These are phyloP conservation scores for Steinernema carpocapsae DNA, from an alignment of 2,888 invertebrate species.

Conservation along the genomic window DNA sequence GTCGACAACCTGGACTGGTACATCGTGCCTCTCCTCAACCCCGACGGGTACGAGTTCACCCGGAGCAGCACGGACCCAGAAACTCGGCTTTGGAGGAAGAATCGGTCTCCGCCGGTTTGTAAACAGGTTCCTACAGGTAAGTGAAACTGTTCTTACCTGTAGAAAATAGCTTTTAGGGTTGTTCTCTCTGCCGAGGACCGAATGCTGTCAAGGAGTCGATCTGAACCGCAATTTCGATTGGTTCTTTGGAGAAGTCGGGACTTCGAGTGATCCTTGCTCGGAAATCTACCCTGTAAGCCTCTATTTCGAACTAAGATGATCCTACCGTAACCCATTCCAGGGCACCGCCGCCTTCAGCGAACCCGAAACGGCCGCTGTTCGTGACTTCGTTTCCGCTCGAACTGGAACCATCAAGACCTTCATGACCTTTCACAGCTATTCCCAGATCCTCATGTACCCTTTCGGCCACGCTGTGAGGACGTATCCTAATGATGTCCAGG, in stretches of 20 bases:
- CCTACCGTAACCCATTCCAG: conserved; percentile 42
- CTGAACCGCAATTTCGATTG: conserved; percentile 68
- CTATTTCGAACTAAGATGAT: not conserved
- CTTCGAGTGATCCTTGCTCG: conserved; percentile 67
- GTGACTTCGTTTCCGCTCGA: conserved; percentile 64
- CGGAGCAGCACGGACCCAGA: conserved; percentile 34
- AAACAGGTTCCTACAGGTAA: conserved; percentile 32
- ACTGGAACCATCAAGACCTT: conserved; percentile 62
- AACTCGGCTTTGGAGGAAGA: conserved; percentile 61
- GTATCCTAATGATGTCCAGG: conserved; percentile 64
- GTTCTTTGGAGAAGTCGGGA: conserved; percentile 68
- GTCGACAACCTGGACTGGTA: conserved; percentile 68
- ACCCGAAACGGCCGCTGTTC: conserved; percentile 67
- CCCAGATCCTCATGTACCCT: conserved; percentile 66
- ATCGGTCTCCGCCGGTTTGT: conserved; percentile 59
- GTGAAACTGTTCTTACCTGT: too few relatives aligned
- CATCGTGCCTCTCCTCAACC: conserved; percentile 67
- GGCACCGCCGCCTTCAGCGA: conserved; percentile 67
- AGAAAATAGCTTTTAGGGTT: conserved; percentile 50
- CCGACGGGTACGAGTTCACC: conserved; percentile 54
- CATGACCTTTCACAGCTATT: conserved; percentile 64
- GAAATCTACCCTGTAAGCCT: conserved; percentile 64
- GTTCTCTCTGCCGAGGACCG: conserved; percentile 61
- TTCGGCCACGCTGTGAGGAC: conserved; percentile 66
- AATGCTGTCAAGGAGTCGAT: conserved; percentile 69